Percentiles rank a stretch among this genome's conserved stretches.
These are phyloP conservation scores for Andrena haemorrhoa DNA, from an alignment of 2,888 invertebrate species.

Conservation along the genomic window DNA sequence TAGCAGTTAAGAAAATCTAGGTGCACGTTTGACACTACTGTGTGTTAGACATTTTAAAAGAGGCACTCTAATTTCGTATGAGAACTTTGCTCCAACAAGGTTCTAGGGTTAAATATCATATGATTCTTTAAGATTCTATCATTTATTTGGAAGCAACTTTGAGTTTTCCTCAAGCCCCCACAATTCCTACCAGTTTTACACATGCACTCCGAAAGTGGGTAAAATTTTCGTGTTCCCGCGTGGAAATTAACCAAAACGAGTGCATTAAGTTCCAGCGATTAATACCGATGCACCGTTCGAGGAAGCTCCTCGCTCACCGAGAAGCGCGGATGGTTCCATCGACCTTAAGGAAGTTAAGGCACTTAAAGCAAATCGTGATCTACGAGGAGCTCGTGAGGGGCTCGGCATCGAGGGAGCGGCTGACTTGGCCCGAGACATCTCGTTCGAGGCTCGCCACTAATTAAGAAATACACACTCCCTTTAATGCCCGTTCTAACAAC, in stretches of 20 bases:
- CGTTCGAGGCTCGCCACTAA: conserved; percentile 65
- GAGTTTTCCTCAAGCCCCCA: too few species aligned
- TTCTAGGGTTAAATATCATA: too few species aligned
- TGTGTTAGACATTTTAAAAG: too few species aligned
- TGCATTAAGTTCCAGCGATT: conserved; percentile 19
- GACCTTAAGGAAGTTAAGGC: conserved; percentile 54
- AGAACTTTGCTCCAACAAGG: too few species aligned
- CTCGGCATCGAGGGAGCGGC: conserved; percentile 68
- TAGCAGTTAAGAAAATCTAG: too few species aligned
- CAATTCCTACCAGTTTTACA: too few species aligned
- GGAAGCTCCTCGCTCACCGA: conserved; percentile 13
- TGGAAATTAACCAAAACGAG: neutral
- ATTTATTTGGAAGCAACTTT: too few species aligned
- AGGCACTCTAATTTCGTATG: too few species aligned
- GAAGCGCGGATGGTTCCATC: conserved; percentile 42
- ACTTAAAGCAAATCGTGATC: conserved; percentile 71
- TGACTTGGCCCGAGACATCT: conserved; percentile 56
- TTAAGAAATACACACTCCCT: conserved; percentile 69
- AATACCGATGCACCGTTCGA: conserved; percentile 17
- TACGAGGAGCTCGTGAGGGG: conserved; percentile 64
- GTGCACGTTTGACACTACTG: too few species aligned
- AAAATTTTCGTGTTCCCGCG: neutral
- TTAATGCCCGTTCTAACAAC: conserved; percentile 54
- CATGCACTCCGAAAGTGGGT: too few species aligned
- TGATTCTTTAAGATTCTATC: too few species aligned